phyloP scores from a whole-genome alignment of 2,113 vertebrate species.

The Melanerpes formicivorus region DNA sequence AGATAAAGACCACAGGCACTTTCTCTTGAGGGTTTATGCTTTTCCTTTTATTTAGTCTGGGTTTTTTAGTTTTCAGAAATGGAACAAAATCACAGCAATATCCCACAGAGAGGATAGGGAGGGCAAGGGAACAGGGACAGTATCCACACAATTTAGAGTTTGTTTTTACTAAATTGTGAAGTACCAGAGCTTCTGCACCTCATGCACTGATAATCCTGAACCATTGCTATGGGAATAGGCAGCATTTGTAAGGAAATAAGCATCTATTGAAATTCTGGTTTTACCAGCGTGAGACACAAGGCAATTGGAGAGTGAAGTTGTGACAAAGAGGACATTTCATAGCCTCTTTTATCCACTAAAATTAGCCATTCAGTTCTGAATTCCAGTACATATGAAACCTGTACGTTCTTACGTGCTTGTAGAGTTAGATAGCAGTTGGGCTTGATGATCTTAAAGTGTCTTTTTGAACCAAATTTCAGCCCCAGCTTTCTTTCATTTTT shows the following conservation, averaged over 20 bases:
- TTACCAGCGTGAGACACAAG: neutral
- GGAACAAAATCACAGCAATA: neutral
- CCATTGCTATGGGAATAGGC: neutral
- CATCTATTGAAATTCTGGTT: neutral
- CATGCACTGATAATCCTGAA: neutral
- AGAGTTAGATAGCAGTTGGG: no score
- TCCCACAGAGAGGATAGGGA: fast-evolving
- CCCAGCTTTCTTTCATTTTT: neutral
- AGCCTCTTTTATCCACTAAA: neutral
- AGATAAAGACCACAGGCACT: neutral
- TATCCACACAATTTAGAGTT: neutral
- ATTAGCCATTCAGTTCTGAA: neutral
- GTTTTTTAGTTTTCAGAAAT: neutral
- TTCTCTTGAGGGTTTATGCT: neutral
- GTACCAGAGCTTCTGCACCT: neutral
- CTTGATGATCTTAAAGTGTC: no score
- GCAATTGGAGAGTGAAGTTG: fast-evolving
- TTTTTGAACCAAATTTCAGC: neutral
- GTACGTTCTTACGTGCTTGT: neutral
- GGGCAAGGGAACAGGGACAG: neutral
- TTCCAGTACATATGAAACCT: neutral
- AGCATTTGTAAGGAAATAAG: neutral
- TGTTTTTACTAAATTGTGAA: neutral
- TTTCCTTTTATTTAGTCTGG: neutral
- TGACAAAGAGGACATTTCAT: neutral